Base-by-base conservation (phyloP, 2,888 invertebrate genomes). In the Eustalomyia histrio region DNA sequence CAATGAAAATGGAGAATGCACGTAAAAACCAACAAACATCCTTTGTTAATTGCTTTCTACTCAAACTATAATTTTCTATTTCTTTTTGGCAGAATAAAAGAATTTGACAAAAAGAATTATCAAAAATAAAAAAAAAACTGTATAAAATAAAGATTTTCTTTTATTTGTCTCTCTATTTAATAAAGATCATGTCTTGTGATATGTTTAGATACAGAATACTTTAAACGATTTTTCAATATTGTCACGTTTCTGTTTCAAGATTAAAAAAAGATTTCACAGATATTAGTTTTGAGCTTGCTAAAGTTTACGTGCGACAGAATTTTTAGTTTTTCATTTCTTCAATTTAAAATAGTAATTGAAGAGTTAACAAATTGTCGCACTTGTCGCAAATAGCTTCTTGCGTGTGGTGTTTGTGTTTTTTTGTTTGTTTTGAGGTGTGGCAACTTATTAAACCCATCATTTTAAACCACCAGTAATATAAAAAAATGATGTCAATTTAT, bases 211-310 rank as follows among this genome's bases (percentile, higher is more conserved):
- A 14, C 60, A 67, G 69, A 58, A 18, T 53, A 47, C 52, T 50
- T 24, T 52, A 61, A 72, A 80, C 53, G 60, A 65, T 57, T 87
- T 87, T 84, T 84, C 85, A 85, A 86, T 88, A 88, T 87, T 87
- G 88, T 88, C 89, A 89, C 89, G 88, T 88, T 83, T 82, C 67
- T 72, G 43, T 73, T 84, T 83, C n/a, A 16, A 64, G 75, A 76
- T 68, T 80, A 73, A 17, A 57, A n/a, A 55, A 50, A 58, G 50
- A 64, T 58, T 71, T 63, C 39, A 12, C 12, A 29, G 35, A 47
- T 63, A 57, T 57, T 39, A 9, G 16, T 57, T 60, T 68, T 47
- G 16, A 73, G 35, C 16, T 39, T 65, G 35, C 57, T 24, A n/a
- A 69, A 1, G 17, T 69, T 57, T 71, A 76, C 58, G 52, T 71